Conservation (phyloP, 1,140 invertebrate genomes). For the Neodiprion fabricii region DNA sequence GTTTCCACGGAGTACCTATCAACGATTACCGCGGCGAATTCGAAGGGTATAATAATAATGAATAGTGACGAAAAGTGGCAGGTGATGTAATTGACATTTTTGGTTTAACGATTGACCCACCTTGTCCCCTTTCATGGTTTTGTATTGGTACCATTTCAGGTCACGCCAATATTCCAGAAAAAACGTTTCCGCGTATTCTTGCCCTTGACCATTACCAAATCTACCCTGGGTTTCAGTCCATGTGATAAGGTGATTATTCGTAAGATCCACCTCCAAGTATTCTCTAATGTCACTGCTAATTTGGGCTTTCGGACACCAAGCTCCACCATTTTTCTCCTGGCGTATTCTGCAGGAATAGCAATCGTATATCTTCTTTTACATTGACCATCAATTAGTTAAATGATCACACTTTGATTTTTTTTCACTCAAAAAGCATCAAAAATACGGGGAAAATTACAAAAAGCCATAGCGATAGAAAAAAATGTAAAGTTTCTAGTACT, state of each 20-base stretch:
- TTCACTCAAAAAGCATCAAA: too few species aligned
- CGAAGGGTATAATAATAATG: too few species aligned
- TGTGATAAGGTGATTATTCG: conserved; percentile 79
- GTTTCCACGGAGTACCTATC: conserved; percentile 87
- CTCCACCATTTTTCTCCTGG: conserved; percentile 87
- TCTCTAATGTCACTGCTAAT: conserved; percentile 78
- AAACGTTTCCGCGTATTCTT: conserved; percentile 87
- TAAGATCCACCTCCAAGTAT: conserved; percentile 87
- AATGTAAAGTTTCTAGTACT: too few species aligned
- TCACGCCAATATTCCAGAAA: conserved; percentile 85
- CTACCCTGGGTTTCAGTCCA: conserved; percentile 91
- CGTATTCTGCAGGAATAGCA: conserved; percentile 73
- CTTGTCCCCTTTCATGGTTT: conserved; percentile 75
- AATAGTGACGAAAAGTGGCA: neutral
- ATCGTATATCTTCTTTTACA: neutral
- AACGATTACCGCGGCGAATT: conserved; percentile 27
- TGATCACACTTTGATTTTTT: too few species aligned
- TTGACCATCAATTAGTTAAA: too few species aligned
- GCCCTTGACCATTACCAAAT: conserved; percentile 92
- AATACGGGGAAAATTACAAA: too few species aligned
- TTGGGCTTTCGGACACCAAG: conserved; percentile 90
- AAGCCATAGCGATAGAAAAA: too few species aligned
- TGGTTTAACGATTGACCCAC: conserved; percentile 59
- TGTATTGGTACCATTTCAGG: conserved; percentile 79
- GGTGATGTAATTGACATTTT: neutral